Evolutionary conservation across 1,140 invertebrate species (phyloP).

Genomic region (Tachypleus tridentatus): DNA sequence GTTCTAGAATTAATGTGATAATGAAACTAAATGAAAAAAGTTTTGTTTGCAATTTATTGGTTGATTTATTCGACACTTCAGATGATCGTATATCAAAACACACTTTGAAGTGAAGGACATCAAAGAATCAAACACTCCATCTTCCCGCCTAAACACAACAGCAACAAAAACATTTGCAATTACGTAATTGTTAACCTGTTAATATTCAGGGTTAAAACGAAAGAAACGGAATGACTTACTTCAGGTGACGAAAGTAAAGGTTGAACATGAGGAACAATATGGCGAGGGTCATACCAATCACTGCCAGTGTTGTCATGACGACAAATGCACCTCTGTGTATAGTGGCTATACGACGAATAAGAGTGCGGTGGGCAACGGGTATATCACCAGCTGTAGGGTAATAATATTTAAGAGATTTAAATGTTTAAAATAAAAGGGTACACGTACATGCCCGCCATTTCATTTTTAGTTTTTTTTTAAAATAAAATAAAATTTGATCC

Average conservation of each 20-base stretch:
- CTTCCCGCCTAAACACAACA: no score
- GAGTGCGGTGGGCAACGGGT: constrained; percentile 58
- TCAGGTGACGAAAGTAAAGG: constrained; percentile 68
- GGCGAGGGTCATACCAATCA: constrained; percentile 60
- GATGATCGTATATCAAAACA: no score
- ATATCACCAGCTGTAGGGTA: constrained; percentile 43
- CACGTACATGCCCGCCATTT: not conserved
- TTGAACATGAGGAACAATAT: constrained; percentile 71
- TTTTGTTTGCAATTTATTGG: not conserved
- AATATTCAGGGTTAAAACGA: constrained; percentile 1
- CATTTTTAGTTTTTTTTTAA: not conserved
- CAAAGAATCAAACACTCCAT: no score
- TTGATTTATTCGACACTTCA: no score
- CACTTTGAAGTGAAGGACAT: no score
- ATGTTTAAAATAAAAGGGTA: constrained; percentile 3
- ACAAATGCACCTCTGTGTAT: constrained; percentile 62
- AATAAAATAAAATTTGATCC: not conserved
- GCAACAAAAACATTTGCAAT: not conserved
- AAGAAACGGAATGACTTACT: constrained; percentile 43
- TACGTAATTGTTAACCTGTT: not conserved
- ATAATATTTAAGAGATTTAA: no score
- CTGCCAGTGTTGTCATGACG: constrained; percentile 51
- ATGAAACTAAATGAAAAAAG: not conserved
- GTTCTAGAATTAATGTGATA: no score
- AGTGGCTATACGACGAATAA: constrained; percentile 53